Evolutionary conservation across 2,888 invertebrate species (phyloP).

Genomic region (Anarsia innoxiella): DNA sequence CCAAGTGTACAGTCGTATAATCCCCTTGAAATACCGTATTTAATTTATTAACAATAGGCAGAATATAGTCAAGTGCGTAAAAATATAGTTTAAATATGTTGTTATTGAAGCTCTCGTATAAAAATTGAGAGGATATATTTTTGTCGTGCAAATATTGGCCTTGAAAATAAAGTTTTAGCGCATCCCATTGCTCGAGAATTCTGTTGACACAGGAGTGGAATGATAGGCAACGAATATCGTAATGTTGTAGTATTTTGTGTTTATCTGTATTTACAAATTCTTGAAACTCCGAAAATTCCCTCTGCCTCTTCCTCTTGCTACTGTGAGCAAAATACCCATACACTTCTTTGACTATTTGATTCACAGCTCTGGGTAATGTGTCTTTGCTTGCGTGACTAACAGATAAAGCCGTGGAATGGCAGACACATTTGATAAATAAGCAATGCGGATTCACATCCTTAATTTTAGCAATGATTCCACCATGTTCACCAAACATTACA

Average conservation of each 20-base stretch:
- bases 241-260: slow-evolving; percentile 15
- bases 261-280: slow-evolving; percentile 13
- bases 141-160: slow-evolving; percentile 12
- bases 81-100: slow-evolving; percentile 15
- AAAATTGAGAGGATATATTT: slow-evolving; percentile 16
- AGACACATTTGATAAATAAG: slow-evolving; percentile 9
- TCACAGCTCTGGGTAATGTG: slow-evolving; percentile 15
- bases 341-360: slow-evolving; percentile 21
- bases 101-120: slow-evolving; percentile 13
- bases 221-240: slow-evolving; percentile 16
- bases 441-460: slow-evolving; percentile 8
- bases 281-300: slow-evolving; percentile 19
- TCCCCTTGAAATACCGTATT: slow-evolving; percentile 13
- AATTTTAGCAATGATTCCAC: slow-evolving; percentile 12
- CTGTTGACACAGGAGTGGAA: slow-evolving; percentile 14
- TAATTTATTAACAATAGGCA: slow-evolving; percentile 12
- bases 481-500: slow-evolving; percentile 17
- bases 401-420: slow-evolving; percentile 4
- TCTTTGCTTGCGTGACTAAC: slow-evolving; percentile 11
- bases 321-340: slow-evolving; percentile 20
- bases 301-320: slow-evolving; percentile 16
- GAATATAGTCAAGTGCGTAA: slow-evolving; percentile 13
- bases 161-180: slow-evolving; percentile 14
- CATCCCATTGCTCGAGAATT: slow-evolving; percentile 16
- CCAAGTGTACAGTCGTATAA: not conserved